These are phyloP conservation scores for Alexandromys fortis DNA, from an alignment of 2,113 vertebrate species.

Conservation along the genomic window DNA sequence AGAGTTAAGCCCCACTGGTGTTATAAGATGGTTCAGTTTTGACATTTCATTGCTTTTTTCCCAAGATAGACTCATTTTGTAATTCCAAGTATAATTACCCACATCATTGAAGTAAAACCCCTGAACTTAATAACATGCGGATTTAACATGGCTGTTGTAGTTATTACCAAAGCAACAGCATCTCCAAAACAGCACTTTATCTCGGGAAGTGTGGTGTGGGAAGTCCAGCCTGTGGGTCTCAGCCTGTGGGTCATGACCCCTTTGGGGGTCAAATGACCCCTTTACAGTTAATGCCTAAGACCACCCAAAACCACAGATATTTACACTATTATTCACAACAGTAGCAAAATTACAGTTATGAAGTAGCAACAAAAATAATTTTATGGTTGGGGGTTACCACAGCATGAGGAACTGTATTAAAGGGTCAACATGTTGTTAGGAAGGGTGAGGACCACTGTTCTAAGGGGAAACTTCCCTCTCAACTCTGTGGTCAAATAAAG, in stretches of 20 bases:
- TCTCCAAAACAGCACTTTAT: not conserved
- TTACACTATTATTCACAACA: not conserved
- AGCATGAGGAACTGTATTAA: not conserved
- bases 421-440: not conserved
- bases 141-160: not conserved
- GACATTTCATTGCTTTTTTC: not conserved
- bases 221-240: no score
- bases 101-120: not conserved
- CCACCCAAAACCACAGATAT: not conserved
- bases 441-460: not conserved
- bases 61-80: not conserved
- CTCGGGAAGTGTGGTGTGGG: not conserved
- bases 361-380: not conserved
- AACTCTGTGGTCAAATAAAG: not conserved
- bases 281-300: not conserved
- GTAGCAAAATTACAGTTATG: not conserved
- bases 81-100: not conserved
- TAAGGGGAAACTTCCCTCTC: not conserved
- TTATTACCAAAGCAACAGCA: slow-evolving; percentile 10
- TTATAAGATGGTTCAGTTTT: not conserved
- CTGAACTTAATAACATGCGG: not conserved
- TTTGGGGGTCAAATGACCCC: not conserved
- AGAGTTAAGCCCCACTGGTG: not conserved
- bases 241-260: not conserved
- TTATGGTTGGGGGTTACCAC: not conserved